Evolutionary conservation across 2,113 vertebrate species (phyloP), one percentile per base, ranked within the genome.

Genomic region (Pantherophis guttatus): DNA sequence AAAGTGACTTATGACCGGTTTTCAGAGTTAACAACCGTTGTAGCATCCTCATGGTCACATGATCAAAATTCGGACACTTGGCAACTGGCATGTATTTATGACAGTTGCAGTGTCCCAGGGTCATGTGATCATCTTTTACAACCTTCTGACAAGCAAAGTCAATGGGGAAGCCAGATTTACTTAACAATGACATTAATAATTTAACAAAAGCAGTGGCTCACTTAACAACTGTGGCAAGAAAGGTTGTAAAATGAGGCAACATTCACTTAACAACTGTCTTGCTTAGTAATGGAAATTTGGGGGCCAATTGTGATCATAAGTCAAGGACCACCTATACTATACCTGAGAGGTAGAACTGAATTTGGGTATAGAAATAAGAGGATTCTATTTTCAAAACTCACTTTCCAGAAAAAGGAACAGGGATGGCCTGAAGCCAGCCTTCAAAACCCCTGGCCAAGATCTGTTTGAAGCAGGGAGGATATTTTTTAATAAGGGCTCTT

Each of bases 401-500:
- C 17, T 33, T 85, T 54, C 1, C 21, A 33, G 23, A 11, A 21
- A 59, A 50, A 26, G 21, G 15, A 9, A 12, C 57, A 62, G n/a
- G 13, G 15, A 39, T 1, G 19, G n/a, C n/a, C 39, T 55, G 58
- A 55, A 65, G 26, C 29, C 6, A 5, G 1, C 5, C 15, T 29
- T n/a, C 26, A 15, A 87, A 15, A 54, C 39, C 53, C 44, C 12
- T 85, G 4, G 48, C 33, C 65, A 26, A 3, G 21, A 44, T 5
- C 52, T 52, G 23, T 44, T 6, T 75, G 15, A 88, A 44, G 2
- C 39, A n/a, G 0, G 24, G 70, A 86, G 55, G 52, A 29, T 52
- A 86, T 93, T 93, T 90, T 93, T 93, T 58, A 53, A 86, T 57
- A 50, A 90, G 87, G 92, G 7, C 65, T 44, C 53, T 33, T 59